A percentile compares a stretch with the other conserved stretches of the same genome.
Evolutionary conservation across 2,888 invertebrate genomes (phyloP).

Genomic region (Seira ritae): DNA sequence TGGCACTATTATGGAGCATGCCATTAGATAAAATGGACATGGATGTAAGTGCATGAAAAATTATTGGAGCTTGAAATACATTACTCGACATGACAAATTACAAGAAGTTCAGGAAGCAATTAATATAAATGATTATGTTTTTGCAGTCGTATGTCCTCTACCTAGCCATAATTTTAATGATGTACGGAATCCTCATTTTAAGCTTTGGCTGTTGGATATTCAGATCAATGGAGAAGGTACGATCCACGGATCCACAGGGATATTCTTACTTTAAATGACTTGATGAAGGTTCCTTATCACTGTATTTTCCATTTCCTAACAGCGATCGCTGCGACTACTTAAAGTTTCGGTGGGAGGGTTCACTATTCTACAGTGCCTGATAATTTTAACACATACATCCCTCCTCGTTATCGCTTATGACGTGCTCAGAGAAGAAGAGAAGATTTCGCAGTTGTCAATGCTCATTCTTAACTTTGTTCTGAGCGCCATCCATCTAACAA

Average conservation of each 20-base stretch:
- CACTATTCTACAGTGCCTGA: constrained; percentile 63
- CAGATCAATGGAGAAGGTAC: constrained; percentile 63
- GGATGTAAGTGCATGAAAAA: constrained; percentile 45
- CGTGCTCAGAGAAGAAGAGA: constrained; percentile 58
- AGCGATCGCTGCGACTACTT: constrained; percentile 59
- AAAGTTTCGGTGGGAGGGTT: constrained; percentile 66
- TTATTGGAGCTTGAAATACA: too few species aligned
- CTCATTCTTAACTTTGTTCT: constrained; percentile 61
- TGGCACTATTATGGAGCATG: constrained; percentile 45
- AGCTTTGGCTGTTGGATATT: constrained; percentile 63
- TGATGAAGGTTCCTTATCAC: not conserved
- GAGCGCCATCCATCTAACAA: constrained; percentile 58
- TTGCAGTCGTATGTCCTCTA: constrained; percentile 47
- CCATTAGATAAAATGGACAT: constrained; percentile 33
- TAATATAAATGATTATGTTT: not conserved
- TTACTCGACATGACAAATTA: too few species aligned
- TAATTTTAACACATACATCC: constrained; percentile 56
- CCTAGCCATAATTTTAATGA: constrained; percentile 54
- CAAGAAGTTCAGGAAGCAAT: not conserved
- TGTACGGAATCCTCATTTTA: constrained; percentile 63
- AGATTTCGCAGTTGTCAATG: constrained; percentile 53
- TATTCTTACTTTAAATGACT: too few species aligned
- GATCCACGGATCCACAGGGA: too few species aligned
- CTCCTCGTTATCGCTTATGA: constrained; percentile 63
- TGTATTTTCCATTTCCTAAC: not conserved